Evolutionary conservation across 2,888 invertebrate species (phyloP).

Genomic region (Epinotia brunnichana): DNA sequence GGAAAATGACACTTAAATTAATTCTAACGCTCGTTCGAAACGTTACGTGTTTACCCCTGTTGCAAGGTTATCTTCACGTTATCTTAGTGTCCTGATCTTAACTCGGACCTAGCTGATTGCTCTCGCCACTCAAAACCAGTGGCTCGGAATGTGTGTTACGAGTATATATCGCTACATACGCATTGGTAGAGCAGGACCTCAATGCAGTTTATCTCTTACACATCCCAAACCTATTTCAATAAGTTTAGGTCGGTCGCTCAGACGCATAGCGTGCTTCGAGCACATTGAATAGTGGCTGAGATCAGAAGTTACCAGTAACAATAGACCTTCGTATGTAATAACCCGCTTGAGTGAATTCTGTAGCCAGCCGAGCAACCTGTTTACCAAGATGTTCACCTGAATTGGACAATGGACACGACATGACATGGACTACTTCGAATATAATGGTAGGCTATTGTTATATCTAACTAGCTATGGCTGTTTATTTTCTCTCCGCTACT

Average conservation of each 20-base stretch:
- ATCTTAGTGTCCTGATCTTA: not conserved
- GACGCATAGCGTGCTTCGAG: not conserved
- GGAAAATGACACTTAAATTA: no score
- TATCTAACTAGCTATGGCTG: no score
- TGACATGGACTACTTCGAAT: no score
- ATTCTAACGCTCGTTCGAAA: no score
- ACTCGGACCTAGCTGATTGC: constrained; percentile 17
- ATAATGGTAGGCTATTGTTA: no score
- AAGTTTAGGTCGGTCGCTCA: not conserved
- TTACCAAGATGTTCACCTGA: not conserved
- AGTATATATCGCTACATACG: constrained; percentile 10
- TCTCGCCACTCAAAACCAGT: constrained; percentile 6
- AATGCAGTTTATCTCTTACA: not conserved
- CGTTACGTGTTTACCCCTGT: no score
- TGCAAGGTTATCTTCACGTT: not conserved
- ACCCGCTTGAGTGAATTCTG: constrained; percentile 23
- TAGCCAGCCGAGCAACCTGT: not conserved
- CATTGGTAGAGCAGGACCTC: not conserved
- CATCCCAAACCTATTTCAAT: not conserved
- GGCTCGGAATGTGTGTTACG: constrained; percentile 18
- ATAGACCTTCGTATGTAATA: constrained; percentile 13
- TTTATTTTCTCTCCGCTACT: no score
- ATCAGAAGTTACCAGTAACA: not conserved
- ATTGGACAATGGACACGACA: no score
- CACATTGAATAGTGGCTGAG: not conserved